Percentiles rank a stretch among this genome's conserved stretches.
Evolutionary conservation across 2,797 vertebrate species (phyloP).

Genomic region (Thripadectes ignobilis): DNA sequence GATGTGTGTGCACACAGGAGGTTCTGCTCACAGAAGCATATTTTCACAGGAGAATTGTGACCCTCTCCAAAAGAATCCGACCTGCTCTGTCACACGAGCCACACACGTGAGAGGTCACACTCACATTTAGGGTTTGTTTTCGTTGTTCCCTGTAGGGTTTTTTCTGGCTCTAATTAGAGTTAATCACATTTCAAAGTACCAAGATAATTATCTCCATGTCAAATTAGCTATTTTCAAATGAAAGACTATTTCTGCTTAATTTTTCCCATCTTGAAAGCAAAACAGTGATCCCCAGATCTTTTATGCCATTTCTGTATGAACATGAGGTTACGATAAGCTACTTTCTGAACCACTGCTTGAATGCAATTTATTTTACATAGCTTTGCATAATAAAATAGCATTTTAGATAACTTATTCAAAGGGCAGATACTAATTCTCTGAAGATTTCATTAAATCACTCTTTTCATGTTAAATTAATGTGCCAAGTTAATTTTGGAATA

Average conservation of each 20-base stretch:
- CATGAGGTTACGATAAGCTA: slow-evolving; percentile 71
- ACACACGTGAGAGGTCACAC: background rate
- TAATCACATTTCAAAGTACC: slow-evolving; percentile 55
- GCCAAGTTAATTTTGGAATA: slow-evolving; percentile 71
- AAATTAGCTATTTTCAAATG: slow-evolving; percentile 53
- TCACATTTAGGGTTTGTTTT: slow-evolving; percentile 19
- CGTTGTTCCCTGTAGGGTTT: background rate
- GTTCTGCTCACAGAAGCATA: background rate
- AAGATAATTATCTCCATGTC: slow-evolving; percentile 50
- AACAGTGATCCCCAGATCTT: slow-evolving; percentile 39
- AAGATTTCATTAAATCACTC: slow-evolving; percentile 77
- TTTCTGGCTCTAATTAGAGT: slow-evolving; percentile 23
- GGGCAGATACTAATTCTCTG: slow-evolving; percentile 73
- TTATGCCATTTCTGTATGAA: slow-evolving; percentile 64
- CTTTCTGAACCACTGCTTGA: slow-evolving; percentile 74
- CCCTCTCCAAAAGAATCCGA: background rate
- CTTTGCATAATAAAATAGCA: slow-evolving; percentile 79
- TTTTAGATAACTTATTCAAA: slow-evolving; percentile 77
- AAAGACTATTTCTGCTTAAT: slow-evolving; percentile 46
- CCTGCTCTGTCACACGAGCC: background rate
- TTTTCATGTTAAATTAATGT: slow-evolving; percentile 75
- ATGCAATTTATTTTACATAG: slow-evolving; percentile 77
- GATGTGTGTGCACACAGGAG: background rate
- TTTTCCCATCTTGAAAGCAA: slow-evolving; percentile 44
- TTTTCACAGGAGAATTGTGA: background rate